These are phyloP conservation scores for Drosophila anomalipes DNA, from an alignment of 2,888 invertebrate genomes.

Conservation along the genomic window DNA sequence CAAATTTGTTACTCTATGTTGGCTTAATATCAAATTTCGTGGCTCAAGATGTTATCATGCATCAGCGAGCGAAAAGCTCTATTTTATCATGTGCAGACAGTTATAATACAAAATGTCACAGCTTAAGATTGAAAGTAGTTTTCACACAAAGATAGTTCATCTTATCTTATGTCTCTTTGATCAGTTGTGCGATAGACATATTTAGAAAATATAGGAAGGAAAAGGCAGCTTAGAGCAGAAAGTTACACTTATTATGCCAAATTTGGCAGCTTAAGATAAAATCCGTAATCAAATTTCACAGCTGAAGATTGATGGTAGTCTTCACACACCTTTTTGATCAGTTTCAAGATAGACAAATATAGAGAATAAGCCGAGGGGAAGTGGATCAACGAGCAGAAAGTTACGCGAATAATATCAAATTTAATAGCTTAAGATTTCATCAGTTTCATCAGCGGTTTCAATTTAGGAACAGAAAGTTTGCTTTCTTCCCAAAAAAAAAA, in stretches of 20 bases:
- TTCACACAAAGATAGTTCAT: not conserved
- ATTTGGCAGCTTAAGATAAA: slow-evolving; percentile 1
- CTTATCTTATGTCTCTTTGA: not conserved
- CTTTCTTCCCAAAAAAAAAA: slow-evolving; percentile 1
- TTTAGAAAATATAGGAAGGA: not conserved
- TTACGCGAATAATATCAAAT: not conserved
- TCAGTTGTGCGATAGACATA: not conserved
- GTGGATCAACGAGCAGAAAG: not conserved
- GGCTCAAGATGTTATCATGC: not conserved
- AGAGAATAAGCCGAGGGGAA: too few species aligned
- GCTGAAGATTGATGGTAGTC: slow-evolving; percentile 1
- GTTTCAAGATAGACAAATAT: not conserved
- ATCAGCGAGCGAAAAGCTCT: not conserved
- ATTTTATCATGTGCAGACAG: not conserved
- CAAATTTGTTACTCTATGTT: not conserved
- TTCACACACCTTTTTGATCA: not conserved
- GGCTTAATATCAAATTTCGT: not conserved
- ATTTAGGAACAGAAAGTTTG: slow-evolving; percentile 17
- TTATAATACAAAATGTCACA: slow-evolving; percentile 12
- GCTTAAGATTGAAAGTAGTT: slow-evolving; percentile 4
- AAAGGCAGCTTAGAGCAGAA: not conserved
- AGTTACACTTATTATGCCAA: not conserved
- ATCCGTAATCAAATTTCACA: slow-evolving; percentile 12
- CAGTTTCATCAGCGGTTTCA: not conserved
- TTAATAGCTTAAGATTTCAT: not conserved